These are phyloP conservation scores for Metalampra italica DNA, from an alignment of 2,888 invertebrate genomes.

Conservation along the genomic window DNA sequence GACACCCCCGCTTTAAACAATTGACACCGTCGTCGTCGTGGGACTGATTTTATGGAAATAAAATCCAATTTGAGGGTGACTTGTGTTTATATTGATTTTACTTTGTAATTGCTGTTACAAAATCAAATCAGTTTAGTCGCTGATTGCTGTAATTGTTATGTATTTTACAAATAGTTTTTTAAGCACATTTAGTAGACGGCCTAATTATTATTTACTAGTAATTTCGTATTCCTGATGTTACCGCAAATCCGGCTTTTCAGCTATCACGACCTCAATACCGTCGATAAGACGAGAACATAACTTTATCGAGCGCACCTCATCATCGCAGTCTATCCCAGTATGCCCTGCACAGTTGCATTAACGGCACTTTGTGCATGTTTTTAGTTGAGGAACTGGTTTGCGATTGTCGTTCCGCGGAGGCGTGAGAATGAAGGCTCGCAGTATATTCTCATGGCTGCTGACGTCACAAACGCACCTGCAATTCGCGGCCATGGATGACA, in stretches of 20 bases:
- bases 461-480: slow-evolving; percentile 69
- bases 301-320: slow-evolving; percentile 13
- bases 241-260: no score
- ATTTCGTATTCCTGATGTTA: no score
- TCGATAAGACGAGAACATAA: neutral
- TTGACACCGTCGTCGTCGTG: slow-evolving; percentile 51
- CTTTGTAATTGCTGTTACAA: slow-evolving; percentile 44
- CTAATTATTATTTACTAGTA: no score
- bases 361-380: slow-evolving; percentile 54
- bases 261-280: no score
- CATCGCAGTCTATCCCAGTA: slow-evolving; percentile 32
- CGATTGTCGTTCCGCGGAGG: slow-evolving; percentile 61
- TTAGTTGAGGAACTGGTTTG: slow-evolving; percentile 62
- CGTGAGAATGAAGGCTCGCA: slow-evolving; percentile 69
- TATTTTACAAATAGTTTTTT: neutral
- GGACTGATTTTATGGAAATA: slow-evolving; percentile 73
- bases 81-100: slow-evolving; percentile 50
- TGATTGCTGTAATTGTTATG: slow-evolving; percentile 12
- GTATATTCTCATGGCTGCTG: slow-evolving; percentile 66
- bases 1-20: slow-evolving; percentile 44
- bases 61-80: slow-evolving; percentile 38
- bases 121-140: slow-evolving; percentile 12
- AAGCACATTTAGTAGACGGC: no score
- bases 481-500: slow-evolving; percentile 16
- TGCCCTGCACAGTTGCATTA: slow-evolving; percentile 50